These are phyloP conservation scores for Erinaceus europaeus DNA, from an alignment of 2,113 vertebrate genomes.

Conservation along the genomic window DNA sequence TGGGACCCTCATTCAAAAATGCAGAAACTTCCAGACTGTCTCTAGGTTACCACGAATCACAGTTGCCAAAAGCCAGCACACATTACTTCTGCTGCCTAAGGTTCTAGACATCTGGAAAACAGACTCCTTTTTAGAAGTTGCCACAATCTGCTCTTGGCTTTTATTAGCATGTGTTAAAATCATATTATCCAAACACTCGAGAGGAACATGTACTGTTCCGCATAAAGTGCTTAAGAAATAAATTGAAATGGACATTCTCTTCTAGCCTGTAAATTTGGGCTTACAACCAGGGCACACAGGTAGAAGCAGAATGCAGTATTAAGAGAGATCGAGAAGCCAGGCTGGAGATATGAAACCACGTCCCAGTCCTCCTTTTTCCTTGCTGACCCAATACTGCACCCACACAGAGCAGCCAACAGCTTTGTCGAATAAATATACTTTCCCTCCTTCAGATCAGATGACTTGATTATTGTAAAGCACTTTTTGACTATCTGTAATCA, in stretches of 20 bases:
- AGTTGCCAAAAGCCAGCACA: not conserved
- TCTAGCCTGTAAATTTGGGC: constrained; percentile 70
- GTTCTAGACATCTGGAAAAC: constrained; percentile 67
- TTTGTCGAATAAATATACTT: constrained; percentile 72
- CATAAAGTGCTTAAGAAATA: constrained; percentile 78
- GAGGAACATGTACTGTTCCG: constrained; percentile 73
- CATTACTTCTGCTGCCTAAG: not conserved
- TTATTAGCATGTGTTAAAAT: constrained; percentile 78
- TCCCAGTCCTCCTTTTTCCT: constrained; percentile 51
- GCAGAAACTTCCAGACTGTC: not conserved
- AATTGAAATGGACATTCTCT: constrained; percentile 75
- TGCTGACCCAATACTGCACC: constrained; percentile 62
- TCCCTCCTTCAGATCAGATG: constrained; percentile 77
- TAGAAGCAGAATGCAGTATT: constrained; percentile 70
- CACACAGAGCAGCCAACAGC: constrained; percentile 60
- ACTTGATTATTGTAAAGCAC: constrained; percentile 78
- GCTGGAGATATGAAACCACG: constrained; percentile 35
- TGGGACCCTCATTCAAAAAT: not conserved
- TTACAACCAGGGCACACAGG: constrained; percentile 74
- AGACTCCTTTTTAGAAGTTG: constrained; percentile 72
- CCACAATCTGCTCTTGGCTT: constrained; percentile 71
- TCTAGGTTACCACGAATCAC: not conserved
- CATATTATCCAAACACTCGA: constrained; percentile 75
- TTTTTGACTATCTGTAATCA: constrained; percentile 80
- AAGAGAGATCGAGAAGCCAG: constrained; percentile 59